Base-by-base conservation (phyloP, 2,888 invertebrate species). In the Dugesia japonica region DNA sequence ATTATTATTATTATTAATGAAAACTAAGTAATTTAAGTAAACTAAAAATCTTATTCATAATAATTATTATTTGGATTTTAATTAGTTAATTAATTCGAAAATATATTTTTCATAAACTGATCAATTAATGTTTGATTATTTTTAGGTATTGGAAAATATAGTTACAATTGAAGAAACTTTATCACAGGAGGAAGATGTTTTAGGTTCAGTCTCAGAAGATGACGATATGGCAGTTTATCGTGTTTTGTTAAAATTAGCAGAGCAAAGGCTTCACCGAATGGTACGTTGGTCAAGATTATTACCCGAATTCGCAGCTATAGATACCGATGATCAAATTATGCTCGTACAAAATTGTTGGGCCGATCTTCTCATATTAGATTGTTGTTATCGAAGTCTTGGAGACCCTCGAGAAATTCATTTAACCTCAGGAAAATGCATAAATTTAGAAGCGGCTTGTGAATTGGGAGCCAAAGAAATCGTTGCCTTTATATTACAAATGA, bases 201-300 rank as follows among this genome's bases (percentile, higher is more conserved):
- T 80, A 79, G 26, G 81, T 79, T 26, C 81, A 81, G 77, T 79
- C 79, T 27, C 80, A 81, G 73, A 79, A 80, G 80, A 79, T n/a
- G 80, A 81, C 56, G 76, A 79, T 72, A 80, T 81, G 26, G 79
- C 73, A 23, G 78, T 78, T 38, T 78, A 78, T 73, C 56, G 80
- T 1, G 81, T 81, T 4, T 79, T 85, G 77, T 80, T 84, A 74
- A 84, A 84, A 77, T 79, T 84, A 42, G 94, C 94, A 72, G 95
- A 95, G 85, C 92, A 94, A 85, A 88, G 94, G 73, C 88, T 95
- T 23, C 95, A 94, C 85, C 93, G 94, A 87, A 93, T 95, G 81
- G 95, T 95, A 79, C 93, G 94, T 84, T 95, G 95, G 95, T 94
- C 94, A 87, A 92, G 95, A 85, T 94, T 93, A 85, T 86, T 95